phyloP scores from a whole-genome alignment of 1,140 invertebrate species.

The Drosophila santomea region DNA sequence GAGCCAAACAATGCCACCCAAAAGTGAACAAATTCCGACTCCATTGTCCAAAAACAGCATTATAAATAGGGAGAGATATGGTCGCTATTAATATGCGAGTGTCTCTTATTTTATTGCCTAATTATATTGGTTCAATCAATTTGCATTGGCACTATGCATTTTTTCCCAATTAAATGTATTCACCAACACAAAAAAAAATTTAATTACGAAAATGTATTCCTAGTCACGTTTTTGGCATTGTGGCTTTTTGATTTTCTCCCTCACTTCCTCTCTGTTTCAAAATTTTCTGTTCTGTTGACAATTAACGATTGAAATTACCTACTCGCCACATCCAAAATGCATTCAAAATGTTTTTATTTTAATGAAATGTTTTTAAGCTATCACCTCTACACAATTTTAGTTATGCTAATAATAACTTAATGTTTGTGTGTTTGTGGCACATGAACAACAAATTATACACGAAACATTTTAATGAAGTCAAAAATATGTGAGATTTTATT shows the following conservation, averaged over 20 bases:
- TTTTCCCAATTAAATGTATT: slow-evolving; percentile 6
- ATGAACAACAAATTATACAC: slow-evolving; percentile 24
- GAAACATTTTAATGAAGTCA: slow-evolving; percentile 70
- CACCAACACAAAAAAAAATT: slow-evolving; percentile 8
- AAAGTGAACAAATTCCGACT: slow-evolving; percentile 3
- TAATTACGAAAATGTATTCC: slow-evolving; percentile 41
- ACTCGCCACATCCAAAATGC: slow-evolving; percentile 13
- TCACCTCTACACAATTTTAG: not conserved
- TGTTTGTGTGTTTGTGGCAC: slow-evolving; percentile 12
- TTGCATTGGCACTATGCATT: not conserved
- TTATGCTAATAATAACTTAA: slow-evolving; percentile 48
- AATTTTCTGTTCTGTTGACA: slow-evolving; percentile 11
- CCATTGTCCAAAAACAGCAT: not conserved
- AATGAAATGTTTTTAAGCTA: slow-evolving; percentile 22
- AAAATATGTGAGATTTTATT: slow-evolving; percentile 75
- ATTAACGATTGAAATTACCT: slow-evolving; percentile 37
- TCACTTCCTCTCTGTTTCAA: too few species aligned
- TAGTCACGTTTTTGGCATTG: slow-evolving; percentile 68
- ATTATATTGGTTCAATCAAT: slow-evolving; percentile 10
- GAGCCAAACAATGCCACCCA: not conserved
- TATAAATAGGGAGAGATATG: not conserved
- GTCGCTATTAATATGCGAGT: not conserved
- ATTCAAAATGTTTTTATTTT: slow-evolving; percentile 18
- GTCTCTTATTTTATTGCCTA: slow-evolving; percentile 2
- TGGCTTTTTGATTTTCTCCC: slow-evolving; percentile 49